Evolutionary conservation across 2,888 invertebrate species (phyloP), one percentile per base, ranked within the genome.

Genomic region (Drosophila anceps): DNA sequence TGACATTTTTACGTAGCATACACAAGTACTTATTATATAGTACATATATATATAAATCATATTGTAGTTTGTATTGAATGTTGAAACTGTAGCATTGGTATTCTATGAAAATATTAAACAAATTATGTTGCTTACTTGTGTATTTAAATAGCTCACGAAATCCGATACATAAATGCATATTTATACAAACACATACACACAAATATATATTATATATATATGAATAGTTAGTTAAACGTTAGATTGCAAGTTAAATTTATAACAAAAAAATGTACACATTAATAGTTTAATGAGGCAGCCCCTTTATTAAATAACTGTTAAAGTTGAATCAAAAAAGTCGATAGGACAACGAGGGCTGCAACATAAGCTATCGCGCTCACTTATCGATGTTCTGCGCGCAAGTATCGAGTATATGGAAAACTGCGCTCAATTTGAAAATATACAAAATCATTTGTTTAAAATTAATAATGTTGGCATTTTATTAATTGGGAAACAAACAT

Each of bases 111-210:
- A 81, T 78, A 77, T 76, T 69, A 82, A 73, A 73, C 72, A 82
- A 80, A 83, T 85, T 85, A 88, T 85, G 83, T 88, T 85, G 88
- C 70, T 88, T 83, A 85, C 88, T 77, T 88, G 85, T 73, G 73
- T 86, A 86, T 84, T 82, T 76, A 84, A 69, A 79, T 71, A 81
- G 71, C 79, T 80, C 46, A 70, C 57, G 73, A 60, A 72, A 29
- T 61, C 46, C 73, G 10, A 74, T 53, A 82, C 33, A 63, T 37
- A 70, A 20, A 73, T 60, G 54, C 58, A 73, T 62, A 73, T 80
- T 75, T 57, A 81, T 65, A 62, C 48, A 68, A 50, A 73, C 55
- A 61, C 39, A 76, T 39, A 66, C 57, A 74, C 60, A 69, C 24
- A 53, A 33, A 74, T 44, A 82, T 29, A 48, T 29, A 48, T 46